These are phyloP conservation scores for Tipula lateralis DNA, from an alignment of 2,888 invertebrate species.

Conservation along the genomic window DNA sequence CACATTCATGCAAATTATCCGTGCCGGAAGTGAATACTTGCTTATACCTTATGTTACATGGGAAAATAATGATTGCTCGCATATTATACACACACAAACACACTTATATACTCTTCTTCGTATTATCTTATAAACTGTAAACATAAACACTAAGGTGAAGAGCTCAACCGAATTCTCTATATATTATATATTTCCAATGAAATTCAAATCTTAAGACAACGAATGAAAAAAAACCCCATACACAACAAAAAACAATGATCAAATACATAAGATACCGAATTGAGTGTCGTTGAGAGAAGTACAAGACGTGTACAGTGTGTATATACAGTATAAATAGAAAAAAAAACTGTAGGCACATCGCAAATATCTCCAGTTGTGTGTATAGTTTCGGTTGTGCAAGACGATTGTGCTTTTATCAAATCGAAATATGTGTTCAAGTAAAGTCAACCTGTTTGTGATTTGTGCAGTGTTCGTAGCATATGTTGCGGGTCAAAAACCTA, in stretches of 20 bases:
- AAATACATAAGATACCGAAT: not conserved
- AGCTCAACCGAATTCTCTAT: not conserved
- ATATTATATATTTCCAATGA: not conserved
- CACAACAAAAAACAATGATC: not conserved
- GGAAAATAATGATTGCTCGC: no score
- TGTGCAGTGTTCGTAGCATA: not conserved
- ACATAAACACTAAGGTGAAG: not conserved
- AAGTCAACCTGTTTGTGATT: not conserved
- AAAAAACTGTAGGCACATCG: not conserved
- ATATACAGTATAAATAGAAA: not conserved
- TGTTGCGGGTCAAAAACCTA: not conserved
- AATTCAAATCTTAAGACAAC: not conserved
- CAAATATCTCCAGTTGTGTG: not conserved
- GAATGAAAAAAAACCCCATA: not conserved
- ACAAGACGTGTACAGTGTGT: not conserved
- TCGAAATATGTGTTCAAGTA: not conserved
- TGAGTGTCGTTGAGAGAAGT: not conserved
- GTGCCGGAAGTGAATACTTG: no score
- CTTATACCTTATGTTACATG: no score
- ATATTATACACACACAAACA: no score
- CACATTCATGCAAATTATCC: no score
- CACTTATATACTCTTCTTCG: no score
- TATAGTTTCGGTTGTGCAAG: not conserved
- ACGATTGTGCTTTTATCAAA: not conserved
- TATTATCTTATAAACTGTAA: no score